Conservation (phyloP, 2,113 vertebrate species). For the Zonotrichia leucophrys region DNA sequence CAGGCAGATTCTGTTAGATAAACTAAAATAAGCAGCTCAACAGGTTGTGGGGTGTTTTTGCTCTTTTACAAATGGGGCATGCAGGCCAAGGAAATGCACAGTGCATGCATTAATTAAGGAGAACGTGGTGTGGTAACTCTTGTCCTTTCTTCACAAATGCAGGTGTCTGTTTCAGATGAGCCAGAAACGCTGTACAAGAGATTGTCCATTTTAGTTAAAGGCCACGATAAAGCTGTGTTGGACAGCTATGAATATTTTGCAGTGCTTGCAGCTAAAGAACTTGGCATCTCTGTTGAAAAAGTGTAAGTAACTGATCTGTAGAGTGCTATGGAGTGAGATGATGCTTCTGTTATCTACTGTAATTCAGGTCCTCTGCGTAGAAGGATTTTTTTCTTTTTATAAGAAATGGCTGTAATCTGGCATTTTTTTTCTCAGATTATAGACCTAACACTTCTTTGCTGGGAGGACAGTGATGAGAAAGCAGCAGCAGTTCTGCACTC, state of each 20-base stretch:
- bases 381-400: not conserved
- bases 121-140: not conserved
- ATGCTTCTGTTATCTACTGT: not conserved
- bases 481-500: not conserved
- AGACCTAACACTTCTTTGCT: not conserved
- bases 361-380: not conserved
- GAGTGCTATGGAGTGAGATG: not conserved
- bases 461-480: not conserved
- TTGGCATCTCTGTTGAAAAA: conserved; percentile 84
- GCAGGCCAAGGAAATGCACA: not conserved
- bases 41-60: not conserved
- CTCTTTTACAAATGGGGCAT: not conserved
- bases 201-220: conserved; percentile 88
- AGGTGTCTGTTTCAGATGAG: conserved; percentile 88
- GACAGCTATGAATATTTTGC: conserved; percentile 95
- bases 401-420: not conserved
- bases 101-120: not conserved
- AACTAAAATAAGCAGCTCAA: not conserved
- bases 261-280: conserved; percentile 87
- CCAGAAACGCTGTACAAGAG: conserved; percentile 87
- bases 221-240: conserved; percentile 89
- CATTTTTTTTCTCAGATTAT: not conserved
- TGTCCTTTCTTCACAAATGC: conserved; percentile 33
- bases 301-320: conserved; percentile 81
- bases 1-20: not conserved